Evolutionary conservation across 2,797 vertebrate genomes (phyloP).

Genomic region (Artibeus jamaicensis): DNA sequence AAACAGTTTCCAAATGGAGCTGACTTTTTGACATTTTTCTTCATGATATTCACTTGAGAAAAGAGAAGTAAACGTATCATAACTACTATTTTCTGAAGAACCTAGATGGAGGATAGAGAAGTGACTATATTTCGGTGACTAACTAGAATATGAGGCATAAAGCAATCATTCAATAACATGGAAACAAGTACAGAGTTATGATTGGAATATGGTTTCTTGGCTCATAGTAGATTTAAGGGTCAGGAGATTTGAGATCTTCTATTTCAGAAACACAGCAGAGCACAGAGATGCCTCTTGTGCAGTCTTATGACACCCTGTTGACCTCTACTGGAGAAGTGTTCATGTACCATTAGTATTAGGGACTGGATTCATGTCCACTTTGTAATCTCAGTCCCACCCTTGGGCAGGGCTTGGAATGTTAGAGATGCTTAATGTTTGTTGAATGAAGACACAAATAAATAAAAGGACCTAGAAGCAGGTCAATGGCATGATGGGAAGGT

Average conservation of each 20-base stretch:
- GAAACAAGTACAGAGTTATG: background rate
- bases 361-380: background rate
- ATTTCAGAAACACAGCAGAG: background rate
- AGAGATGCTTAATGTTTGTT: background rate
- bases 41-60: background rate
- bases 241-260: background rate
- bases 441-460: background rate
- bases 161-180: background rate
- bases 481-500: background rate
- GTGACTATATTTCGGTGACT: background rate
- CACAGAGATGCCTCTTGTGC: background rate
- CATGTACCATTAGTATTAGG: background rate
- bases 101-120: background rate
- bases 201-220: background rate
- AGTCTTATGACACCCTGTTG: background rate
- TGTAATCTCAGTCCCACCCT: background rate
- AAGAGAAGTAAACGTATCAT: background rate
- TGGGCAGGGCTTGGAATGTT: background rate
- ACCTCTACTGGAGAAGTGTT: background rate
- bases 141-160: background rate
- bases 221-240: background rate
- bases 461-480: background rate
- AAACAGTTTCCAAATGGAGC: background rate
- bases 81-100: slow-evolving; percentile 32
- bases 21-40: slow-evolving; percentile 21